Evolutionary conservation across 2,797 vertebrate genomes (phyloP).

Genomic region (Rhinophrynus dorsalis): DNA sequence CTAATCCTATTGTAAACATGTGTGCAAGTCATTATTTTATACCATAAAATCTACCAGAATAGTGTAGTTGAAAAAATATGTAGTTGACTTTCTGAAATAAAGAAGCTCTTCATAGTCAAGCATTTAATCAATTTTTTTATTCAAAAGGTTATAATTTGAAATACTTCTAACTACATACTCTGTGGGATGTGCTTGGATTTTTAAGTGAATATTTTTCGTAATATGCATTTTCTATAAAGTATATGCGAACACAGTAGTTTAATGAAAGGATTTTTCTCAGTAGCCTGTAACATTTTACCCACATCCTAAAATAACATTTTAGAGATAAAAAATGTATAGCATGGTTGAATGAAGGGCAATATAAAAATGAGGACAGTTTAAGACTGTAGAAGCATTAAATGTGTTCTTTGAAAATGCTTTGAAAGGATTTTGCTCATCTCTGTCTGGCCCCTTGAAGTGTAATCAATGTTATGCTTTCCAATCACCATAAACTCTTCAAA

Average conservation of each 20-base stretch:
- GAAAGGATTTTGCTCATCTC: slow-evolving; percentile 42
- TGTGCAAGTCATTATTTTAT: not conserved
- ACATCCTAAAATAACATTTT: slow-evolving; percentile 38
- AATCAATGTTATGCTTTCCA: slow-evolving; percentile 50
- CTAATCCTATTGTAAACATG: not conserved
- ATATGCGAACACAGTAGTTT: slow-evolving; percentile 1
- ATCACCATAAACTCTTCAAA: slow-evolving; percentile 51
- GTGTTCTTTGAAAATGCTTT: slow-evolving; percentile 46
- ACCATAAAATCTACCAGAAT: not conserved
- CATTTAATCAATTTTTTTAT: not conserved
- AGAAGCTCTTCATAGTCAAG: not conserved
- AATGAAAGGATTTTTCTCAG: slow-evolving; percentile 17
- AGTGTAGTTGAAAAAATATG: not conserved
- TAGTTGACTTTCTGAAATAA: too few species aligned
- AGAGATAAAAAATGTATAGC: slow-evolving; percentile 30
- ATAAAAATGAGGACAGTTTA: slow-evolving; percentile 46
- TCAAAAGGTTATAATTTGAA: slow-evolving; percentile 3
- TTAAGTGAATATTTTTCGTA: not conserved
- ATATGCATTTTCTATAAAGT: slow-evolving; percentile 19
- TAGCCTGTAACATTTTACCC: slow-evolving; percentile 22
- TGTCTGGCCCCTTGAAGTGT: slow-evolving; percentile 46
- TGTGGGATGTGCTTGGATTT: slow-evolving; percentile 3
- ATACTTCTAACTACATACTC: not conserved
- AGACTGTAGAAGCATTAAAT: slow-evolving; percentile 44
- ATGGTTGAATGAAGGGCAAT: slow-evolving; percentile 46